A percentile compares a stretch with the other conserved stretches of the same genome.
phyloP scores from a whole-genome alignment of 2,888 invertebrate genomes.

The Luperina testacea region DNA sequence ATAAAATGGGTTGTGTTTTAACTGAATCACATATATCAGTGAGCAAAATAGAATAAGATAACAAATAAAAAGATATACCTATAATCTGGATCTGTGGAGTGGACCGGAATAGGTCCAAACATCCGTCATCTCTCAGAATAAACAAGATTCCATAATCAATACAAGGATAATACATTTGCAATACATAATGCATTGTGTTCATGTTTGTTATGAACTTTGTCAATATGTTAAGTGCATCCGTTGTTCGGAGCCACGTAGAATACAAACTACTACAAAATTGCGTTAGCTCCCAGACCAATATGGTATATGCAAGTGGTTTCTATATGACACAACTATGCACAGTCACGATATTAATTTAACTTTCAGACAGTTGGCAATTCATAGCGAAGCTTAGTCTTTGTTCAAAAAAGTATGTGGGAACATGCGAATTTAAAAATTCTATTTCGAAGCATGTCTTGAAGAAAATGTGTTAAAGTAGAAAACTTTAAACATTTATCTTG shows the following conservation, averaged over 20 bases:
- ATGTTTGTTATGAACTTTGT: slow-evolving; percentile 62
- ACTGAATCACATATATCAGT: background rate
- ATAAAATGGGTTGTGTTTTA: slow-evolving; percentile 16
- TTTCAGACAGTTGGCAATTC: slow-evolving; percentile 46
- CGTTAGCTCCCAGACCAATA: slow-evolving; percentile 53
- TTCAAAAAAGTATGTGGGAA: slow-evolving; percentile 45
- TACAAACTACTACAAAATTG: slow-evolving; percentile 58
- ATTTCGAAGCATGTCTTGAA: slow-evolving; percentile 23
- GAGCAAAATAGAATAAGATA: background rate
- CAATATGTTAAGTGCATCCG: slow-evolving; percentile 64
- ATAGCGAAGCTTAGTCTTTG: slow-evolving; percentile 37
- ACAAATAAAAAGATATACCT: background rate
- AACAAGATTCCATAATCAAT: slow-evolving; percentile 33
- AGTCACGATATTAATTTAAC: slow-evolving; percentile 59
- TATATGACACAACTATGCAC: slow-evolving; percentile 52
- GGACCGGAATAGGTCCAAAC: background rate
- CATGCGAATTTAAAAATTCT: slow-evolving; percentile 32
- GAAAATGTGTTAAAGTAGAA: slow-evolving; percentile 30
- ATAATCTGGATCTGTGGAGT: background rate
- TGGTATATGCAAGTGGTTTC: slow-evolving; percentile 34
- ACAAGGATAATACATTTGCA: slow-evolving; percentile 47
- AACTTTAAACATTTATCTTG: slow-evolving; percentile 35
- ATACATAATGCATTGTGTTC: slow-evolving; percentile 51
- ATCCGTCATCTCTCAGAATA: slow-evolving; percentile 34
- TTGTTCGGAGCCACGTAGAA: slow-evolving; percentile 38